Conservation (phyloP, 2,113 vertebrate genomes). For the Ictalurus furcatus region DNA sequence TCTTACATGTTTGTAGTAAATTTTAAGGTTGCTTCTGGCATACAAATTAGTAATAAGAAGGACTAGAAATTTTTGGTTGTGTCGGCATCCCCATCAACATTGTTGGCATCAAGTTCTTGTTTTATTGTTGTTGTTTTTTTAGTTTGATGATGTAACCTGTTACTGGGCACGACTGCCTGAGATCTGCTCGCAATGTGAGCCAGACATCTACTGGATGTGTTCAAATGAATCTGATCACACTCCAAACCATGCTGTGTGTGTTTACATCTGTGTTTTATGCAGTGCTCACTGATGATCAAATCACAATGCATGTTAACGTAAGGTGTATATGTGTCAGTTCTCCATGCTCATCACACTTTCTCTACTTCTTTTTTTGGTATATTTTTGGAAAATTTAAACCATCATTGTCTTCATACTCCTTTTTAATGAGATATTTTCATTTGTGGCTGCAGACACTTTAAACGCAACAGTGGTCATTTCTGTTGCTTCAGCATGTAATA, state of each 20-base stretch:
- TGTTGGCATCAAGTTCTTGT: not conserved
- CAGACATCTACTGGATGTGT: not conserved
- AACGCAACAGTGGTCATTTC: not conserved
- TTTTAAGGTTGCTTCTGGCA: not conserved
- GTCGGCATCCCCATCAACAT: not conserved
- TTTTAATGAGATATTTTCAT: not conserved
- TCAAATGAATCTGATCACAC: not conserved
- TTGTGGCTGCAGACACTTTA: not conserved
- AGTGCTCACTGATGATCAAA: not conserved
- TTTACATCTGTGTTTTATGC: not conserved
- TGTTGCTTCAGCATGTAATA: constrained; percentile 13
- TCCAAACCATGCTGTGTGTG: not conserved
- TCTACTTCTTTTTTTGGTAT: not conserved
- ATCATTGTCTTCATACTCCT: not conserved
- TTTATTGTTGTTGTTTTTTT: not conserved
- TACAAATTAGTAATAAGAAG: not conserved
- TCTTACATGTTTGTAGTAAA: not conserved
- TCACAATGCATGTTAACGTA: not conserved
- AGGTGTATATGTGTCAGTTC: not conserved
- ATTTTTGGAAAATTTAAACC: not conserved
- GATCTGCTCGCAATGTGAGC: not conserved
- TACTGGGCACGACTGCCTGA: not conserved
- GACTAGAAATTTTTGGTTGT: not conserved
- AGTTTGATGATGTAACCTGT: not conserved
- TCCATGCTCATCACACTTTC: not conserved